Percentiles rank a stretch among this genome's conserved stretches.
Conservation (phyloP, 2,113 vertebrate species). For the Piaya cayana region DNA sequence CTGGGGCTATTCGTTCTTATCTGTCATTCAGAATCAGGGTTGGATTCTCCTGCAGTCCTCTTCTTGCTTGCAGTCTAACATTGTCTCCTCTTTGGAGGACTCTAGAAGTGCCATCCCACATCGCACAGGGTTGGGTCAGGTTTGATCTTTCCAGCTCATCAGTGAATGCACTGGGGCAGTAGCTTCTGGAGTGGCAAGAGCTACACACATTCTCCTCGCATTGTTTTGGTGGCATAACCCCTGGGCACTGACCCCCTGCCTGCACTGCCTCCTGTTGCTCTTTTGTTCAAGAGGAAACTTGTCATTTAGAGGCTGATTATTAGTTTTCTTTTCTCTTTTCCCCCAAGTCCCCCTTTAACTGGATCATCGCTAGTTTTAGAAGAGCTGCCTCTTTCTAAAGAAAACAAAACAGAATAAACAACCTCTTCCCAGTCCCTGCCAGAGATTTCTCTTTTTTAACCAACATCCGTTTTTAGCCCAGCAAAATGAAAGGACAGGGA, state of each 20-base stretch:
- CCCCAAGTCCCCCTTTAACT: conserved; percentile 52
- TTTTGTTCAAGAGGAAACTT: conserved; percentile 66
- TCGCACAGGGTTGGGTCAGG: neutral
- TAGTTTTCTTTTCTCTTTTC: conserved; percentile 66
- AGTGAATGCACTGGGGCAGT: conserved; percentile 9
- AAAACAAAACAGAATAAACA: conserved; percentile 73
- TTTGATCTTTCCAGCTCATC: neutral
- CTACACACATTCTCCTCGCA: conserved; percentile 19
- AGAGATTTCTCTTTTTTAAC: conserved; percentile 46
- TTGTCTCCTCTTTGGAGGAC: neutral
- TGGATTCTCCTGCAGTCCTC: neutral
- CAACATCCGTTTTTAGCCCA: conserved; percentile 48
- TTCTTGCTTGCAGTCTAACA: neutral
- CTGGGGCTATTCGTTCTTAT: neutral
- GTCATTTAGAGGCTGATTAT: conserved; percentile 67
- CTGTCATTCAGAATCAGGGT: neutral
- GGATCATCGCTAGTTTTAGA: conserved; percentile 62
- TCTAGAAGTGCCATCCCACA: neutral
- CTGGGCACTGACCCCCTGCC: conserved; percentile 33
- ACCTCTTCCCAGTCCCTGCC: conserved; percentile 32
- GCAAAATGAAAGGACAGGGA: neutral
- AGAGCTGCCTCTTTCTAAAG: conserved; percentile 62
- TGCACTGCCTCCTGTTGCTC: conserved; percentile 64
- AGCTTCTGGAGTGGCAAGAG: conserved; percentile 38
- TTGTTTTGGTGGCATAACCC: conserved; percentile 53